Conservation (phyloP, 2,113 vertebrate genomes). For the Malurus alboscapulatus region DNA sequence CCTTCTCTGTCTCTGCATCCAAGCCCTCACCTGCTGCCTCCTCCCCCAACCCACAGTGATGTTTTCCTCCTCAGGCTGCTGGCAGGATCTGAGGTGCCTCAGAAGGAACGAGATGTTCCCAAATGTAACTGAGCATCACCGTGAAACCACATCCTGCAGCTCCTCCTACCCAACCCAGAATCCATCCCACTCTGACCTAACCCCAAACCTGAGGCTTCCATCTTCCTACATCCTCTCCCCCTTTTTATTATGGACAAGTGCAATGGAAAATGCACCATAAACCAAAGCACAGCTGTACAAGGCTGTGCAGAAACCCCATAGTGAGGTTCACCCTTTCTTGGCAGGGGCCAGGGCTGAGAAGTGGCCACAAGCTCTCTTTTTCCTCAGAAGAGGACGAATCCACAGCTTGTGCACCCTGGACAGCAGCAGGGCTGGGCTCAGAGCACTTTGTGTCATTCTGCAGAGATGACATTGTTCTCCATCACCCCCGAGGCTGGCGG, state of each 20-base stretch:
- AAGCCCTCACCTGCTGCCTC: neutral
- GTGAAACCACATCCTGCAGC: neutral
- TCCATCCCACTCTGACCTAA: neutral
- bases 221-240: neutral
- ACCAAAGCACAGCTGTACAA: neutral
- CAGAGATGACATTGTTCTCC: neutral
- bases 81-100: neutral
- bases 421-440: neutral
- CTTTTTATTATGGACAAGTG: neutral
- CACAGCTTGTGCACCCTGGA: neutral
- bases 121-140: neutral
- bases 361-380: accelerated
- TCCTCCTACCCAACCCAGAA: neutral
- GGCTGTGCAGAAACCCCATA: neutral
- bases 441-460: neutral
- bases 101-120: accelerated
- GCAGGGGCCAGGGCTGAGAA: neutral
- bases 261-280: neutral
- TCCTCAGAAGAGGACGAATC: neutral
- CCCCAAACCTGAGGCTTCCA: neutral
- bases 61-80: neutral
- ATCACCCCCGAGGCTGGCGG: accelerated
- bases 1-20: neutral
- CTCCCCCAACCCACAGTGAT: neutral
- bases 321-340: neutral